These are phyloP conservation scores for Stenchaetothrips biformis DNA, from an alignment of 2,888 invertebrate genomes.

Conservation along the genomic window DNA sequence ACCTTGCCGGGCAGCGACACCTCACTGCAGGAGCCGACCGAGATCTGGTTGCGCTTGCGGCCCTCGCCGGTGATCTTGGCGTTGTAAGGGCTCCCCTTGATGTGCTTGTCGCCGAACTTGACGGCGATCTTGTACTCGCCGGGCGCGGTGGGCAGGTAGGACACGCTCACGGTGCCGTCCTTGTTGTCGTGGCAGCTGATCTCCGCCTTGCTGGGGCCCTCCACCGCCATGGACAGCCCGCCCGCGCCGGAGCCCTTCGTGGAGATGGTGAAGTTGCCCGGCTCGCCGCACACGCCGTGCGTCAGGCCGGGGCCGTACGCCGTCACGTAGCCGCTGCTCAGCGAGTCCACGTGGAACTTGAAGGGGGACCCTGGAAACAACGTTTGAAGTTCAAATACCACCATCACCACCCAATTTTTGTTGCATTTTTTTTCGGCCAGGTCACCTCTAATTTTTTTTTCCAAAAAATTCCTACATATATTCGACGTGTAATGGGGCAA, in stretches of 20 bases:
- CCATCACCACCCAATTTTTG: too few relatives aligned
- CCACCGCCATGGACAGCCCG: slow-evolving; percentile 90
- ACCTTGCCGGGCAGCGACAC: slow-evolving; percentile 91
- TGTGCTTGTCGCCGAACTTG: slow-evolving; percentile 91
- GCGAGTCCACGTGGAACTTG: slow-evolving; percentile 93
- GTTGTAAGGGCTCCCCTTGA: slow-evolving; percentile 90
- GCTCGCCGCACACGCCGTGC: slow-evolving; percentile 90
- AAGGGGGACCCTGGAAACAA: slow-evolving; percentile 76
- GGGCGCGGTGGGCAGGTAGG: slow-evolving; percentile 92
- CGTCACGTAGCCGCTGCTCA: slow-evolving; percentile 89
- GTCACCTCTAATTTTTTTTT: too few relatives aligned
- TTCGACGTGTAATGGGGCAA: too few relatives aligned
- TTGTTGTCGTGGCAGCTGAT: slow-evolving; percentile 96
- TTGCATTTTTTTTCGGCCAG: slow-evolving; percentile 16
- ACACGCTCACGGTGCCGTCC: slow-evolving; percentile 93
- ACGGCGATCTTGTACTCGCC: slow-evolving; percentile 96
- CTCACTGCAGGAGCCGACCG: slow-evolving; percentile 95
- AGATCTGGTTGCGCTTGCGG: slow-evolving; percentile 92
- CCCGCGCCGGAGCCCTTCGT: slow-evolving; percentile 92
- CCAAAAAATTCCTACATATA: too few relatives aligned
- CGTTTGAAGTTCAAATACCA: slow-evolving; percentile 1
- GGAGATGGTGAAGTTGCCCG: slow-evolving; percentile 91
- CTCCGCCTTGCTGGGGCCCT: slow-evolving; percentile 91
- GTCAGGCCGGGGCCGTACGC: slow-evolving; percentile 93
- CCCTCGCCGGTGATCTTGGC: slow-evolving; percentile 83